Evolutionary conservation across 2,797 vertebrate species (phyloP).

Genomic region (Gobio occitaniae): DNA sequence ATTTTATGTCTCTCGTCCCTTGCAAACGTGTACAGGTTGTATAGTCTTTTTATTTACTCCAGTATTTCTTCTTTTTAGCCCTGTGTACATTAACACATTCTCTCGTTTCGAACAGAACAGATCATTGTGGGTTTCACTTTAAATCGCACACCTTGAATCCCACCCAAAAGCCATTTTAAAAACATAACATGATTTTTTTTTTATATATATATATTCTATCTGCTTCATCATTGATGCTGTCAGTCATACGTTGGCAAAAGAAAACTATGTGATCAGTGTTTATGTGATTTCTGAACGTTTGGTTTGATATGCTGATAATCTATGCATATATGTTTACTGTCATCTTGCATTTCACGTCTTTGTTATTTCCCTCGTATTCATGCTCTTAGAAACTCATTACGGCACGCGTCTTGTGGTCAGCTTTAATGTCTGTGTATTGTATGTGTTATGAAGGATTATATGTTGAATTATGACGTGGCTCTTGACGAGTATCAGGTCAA

Average conservation of each 20-base stretch:
- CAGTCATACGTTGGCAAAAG: constrained; percentile 4
- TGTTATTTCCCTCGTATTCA: not conserved
- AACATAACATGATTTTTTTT: not conserved
- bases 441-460: constrained; percentile 27
- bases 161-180: constrained; percentile 1
- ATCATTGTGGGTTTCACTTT: constrained; percentile 18
- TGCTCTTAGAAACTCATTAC: constrained; percentile 6
- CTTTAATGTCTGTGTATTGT: constrained; percentile 30
- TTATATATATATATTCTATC: not conserved
- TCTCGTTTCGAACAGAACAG: constrained; percentile 1
- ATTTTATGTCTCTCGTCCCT: constrained; percentile 31
- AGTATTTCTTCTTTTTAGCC: constrained; percentile 35
- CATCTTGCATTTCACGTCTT: constrained; percentile 13
- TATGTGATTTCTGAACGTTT: not conserved
- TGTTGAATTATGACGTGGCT: constrained; percentile 26
- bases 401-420: not conserved
- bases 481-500: constrained; percentile 36
- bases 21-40: constrained; percentile 57
- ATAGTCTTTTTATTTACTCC: constrained; percentile 51
- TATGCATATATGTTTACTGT: constrained; percentile 31
- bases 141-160: not conserved
- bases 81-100: constrained; percentile 21
- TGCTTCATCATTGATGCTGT: not conserved
- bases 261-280: not conserved
- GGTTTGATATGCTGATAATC: constrained; percentile 22